Evolutionary conservation across 2,113 vertebrate species (phyloP).

Genomic region (Tichodroma muraria): DNA sequence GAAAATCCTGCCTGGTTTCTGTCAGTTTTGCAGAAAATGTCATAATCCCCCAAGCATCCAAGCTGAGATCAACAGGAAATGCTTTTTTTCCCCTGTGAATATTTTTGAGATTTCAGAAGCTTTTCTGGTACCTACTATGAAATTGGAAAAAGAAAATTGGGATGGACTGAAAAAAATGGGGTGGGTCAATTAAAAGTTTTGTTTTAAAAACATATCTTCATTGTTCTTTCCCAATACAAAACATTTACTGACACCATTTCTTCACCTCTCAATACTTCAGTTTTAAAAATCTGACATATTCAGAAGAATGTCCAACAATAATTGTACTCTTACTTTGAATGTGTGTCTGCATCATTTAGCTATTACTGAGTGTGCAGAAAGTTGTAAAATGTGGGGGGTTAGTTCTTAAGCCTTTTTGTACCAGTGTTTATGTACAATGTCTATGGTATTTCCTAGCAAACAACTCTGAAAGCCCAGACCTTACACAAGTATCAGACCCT

Average conservation of each 20-base stretch:
- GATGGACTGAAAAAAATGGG: background rate
- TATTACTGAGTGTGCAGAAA: background rate
- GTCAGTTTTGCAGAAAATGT: background rate
- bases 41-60: background rate
- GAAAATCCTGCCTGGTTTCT: slow-evolving; percentile 1
- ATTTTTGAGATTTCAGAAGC: background rate
- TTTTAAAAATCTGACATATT: background rate
- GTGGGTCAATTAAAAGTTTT: background rate
- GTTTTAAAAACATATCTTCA: background rate
- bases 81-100: background rate
- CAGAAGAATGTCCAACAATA: background rate
- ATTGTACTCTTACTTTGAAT: background rate
- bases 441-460: background rate
- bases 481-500: background rate
- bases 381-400: background rate
- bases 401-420: background rate
- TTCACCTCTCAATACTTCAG: background rate
- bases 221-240: background rate
- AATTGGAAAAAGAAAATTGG: background rate
- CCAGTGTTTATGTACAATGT: background rate
- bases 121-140: background rate
- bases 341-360: background rate
- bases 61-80: background rate
- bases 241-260: background rate
- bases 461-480: background rate